Evolutionary conservation across 2,888 invertebrate genomes (phyloP), one percentile per base, ranked within the genome.

Genomic region (Scaptodrosophila latifasciaeformis): DNA sequence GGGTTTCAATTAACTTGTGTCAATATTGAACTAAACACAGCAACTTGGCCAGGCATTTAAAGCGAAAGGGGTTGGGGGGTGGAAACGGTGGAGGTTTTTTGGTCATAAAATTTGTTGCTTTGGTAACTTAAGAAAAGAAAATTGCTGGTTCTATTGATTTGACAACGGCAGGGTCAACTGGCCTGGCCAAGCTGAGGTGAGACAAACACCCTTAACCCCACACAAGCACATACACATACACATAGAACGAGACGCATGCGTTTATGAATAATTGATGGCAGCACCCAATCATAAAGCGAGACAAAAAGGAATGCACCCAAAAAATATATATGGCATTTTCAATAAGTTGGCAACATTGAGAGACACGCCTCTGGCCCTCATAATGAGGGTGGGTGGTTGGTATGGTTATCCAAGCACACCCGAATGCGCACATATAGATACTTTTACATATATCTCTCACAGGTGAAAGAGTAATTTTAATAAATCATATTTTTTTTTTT

Each of bases 241-340:
- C 24, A 7, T n/a, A 39, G 3, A 5, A 19, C 29, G 12, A 37
- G 13, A 13, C 39, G 31, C 30, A 39, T 9, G 54, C 44, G 51
- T 62, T 66, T 71, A 72, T 82, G 77, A 76, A 79, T 82, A 74
- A 81, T 82, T 82, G 75, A 82, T 81, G 70, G 56, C 64, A 69
- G 68, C 78, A 65, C 70, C 82, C 82, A 82, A 82, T 82, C 79
- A 76, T 72, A 76, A 74, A 66, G 62, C 65, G 63, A 52, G 49
- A 46, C 59, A 46, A 60, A 65, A 65, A 63, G 40, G 60, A 56
- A 45, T 42, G 46, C 59, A 68, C 48, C 34, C 65, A 71, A 62
- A 59, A 45, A 24, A 37, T n/a, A n/a, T n/a, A n/a, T n/a, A n/a
- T n/a, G n/a, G n/a, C n/a, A 54, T 52, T 62, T 49, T 57, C 69